Evolutionary conservation across 2,888 invertebrate genomes (phyloP).

Genomic region (Octonoba sinensis): DNA sequence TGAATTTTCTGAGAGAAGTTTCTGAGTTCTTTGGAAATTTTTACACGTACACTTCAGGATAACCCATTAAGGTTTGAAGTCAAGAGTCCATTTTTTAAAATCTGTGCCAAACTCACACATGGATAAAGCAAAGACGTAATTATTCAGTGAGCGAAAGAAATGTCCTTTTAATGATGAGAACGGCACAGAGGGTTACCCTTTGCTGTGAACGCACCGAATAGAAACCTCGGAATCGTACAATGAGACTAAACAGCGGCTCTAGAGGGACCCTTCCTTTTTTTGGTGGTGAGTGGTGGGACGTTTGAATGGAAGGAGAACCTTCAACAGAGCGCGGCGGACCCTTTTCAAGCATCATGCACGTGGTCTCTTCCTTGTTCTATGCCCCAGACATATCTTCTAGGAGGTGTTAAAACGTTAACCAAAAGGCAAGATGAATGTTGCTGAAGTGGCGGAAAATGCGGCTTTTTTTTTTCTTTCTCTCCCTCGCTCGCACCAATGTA

Average conservation of each 20-base stretch:
- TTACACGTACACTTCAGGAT: no score
- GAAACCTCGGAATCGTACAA: conserved; percentile 10
- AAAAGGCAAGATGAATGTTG: conserved; percentile 31
- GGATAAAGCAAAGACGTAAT: no score
- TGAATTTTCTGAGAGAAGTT: no score
- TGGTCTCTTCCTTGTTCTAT: conserved; percentile 3
- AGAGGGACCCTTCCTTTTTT: not conserved
- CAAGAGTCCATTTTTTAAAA: no score
- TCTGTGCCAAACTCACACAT: no score
- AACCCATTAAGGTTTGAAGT: no score
- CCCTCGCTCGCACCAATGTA: no score
- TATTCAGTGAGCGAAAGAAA: no score
- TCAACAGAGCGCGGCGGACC: conserved; percentile 41
- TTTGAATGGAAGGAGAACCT: not conserved
- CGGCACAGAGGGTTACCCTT: no score
- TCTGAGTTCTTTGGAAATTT: no score
- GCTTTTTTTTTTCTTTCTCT: not conserved
- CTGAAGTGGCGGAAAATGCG: conserved; percentile 22
- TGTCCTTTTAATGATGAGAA: no score
- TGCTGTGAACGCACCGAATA: not conserved
- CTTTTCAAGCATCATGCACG: conserved; percentile 40
- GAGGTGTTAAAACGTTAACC: conserved; percentile 41
- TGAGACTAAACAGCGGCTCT: not conserved
- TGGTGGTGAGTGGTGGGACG: not conserved
- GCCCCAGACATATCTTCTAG: not conserved